phyloP scores from a whole-genome alignment of 2,888 invertebrate genomes.

The Notocelia uddmanniana region DNA sequence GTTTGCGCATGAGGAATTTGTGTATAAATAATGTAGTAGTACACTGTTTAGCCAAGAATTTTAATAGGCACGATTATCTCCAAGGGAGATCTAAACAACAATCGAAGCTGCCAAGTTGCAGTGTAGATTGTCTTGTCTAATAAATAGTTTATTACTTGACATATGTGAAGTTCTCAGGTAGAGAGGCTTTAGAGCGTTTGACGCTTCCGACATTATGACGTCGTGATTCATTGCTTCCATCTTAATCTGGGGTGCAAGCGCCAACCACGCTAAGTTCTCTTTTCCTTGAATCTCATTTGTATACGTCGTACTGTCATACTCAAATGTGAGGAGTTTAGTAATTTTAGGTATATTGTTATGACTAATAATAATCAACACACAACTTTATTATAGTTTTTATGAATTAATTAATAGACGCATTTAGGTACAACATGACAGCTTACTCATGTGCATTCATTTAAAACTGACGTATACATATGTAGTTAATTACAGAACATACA shows the following conservation, averaged over 20 bases:
- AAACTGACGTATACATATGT: not conserved
- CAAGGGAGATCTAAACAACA: conserved; percentile 24
- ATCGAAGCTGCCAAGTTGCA: conserved; percentile 1
- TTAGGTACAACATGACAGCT: not conserved
- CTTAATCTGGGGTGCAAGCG: not conserved
- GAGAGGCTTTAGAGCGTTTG: not conserved
- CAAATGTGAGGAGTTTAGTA: conserved; percentile 3
- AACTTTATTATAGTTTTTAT: not conserved
- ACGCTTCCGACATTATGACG: not conserved
- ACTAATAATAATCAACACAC: not conserved
- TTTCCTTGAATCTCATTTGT: not conserved
- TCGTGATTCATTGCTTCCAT: not conserved
- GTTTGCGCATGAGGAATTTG: conserved; percentile 24
- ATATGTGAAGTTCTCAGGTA: not conserved
- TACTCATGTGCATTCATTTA: not conserved
- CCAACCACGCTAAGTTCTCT: not conserved
- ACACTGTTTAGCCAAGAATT: conserved; percentile 15
- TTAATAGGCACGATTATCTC: conserved; percentile 13
- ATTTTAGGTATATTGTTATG: conserved; percentile 15
- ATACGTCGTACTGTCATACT: conserved; percentile 10
- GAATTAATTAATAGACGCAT: not conserved
- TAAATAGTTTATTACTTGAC: not conserved
- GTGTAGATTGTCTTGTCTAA: conserved; percentile 1
- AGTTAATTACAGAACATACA: not conserved
- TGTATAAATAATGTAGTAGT: conserved; percentile 28